Percentiles rank a stretch among this genome's conserved stretches.
These are phyloP conservation scores for Gephyroberyx darwinii DNA, from an alignment of 2,797 vertebrate species.

Conservation along the genomic window DNA sequence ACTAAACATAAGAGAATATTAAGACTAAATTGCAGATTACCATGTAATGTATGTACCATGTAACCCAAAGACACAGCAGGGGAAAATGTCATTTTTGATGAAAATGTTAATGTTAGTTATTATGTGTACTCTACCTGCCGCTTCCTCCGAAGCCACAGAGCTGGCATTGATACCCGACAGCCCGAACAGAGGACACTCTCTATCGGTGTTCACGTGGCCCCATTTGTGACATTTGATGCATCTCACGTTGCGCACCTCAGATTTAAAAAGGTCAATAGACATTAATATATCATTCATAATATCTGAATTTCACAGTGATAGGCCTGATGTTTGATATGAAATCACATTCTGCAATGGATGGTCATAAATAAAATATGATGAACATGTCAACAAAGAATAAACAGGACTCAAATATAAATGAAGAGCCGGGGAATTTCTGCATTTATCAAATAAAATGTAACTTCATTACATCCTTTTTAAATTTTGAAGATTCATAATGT, in stretches of 20 bases:
- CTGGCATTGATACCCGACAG: slow-evolving; percentile 98
- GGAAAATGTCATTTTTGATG: not conserved
- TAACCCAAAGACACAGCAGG: not conserved
- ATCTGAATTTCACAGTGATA: not conserved
- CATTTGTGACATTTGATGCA: slow-evolving; percentile 99
- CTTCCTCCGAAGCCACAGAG: slow-evolving; percentile 89
- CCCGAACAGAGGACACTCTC: slow-evolving; percentile 96
- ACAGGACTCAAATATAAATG: too few relatives aligned
- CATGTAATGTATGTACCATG: not conserved
- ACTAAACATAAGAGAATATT: not conserved
- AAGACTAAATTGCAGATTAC: not conserved
- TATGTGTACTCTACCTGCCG: slow-evolving; percentile 85
- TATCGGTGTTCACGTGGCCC: slow-evolving; percentile 98
- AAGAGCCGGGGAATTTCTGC: too few relatives aligned
- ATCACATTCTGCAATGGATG: not conserved
- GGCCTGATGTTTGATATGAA: slow-evolving; percentile 1
- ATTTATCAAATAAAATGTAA: not conserved
- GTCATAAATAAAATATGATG: too few relatives aligned
- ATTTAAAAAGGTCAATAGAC: slow-evolving; percentile 23
- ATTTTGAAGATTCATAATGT: too few relatives aligned
- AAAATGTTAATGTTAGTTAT: not conserved
- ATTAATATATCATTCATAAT: slow-evolving; percentile 2
- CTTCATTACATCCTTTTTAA: too few relatives aligned
- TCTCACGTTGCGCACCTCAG: slow-evolving; percentile 94
- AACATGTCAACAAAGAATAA: too few relatives aligned